These are phyloP conservation scores for Centrocercus urophasianus DNA, from an alignment of 2,113 vertebrate species.

Conservation along the genomic window DNA sequence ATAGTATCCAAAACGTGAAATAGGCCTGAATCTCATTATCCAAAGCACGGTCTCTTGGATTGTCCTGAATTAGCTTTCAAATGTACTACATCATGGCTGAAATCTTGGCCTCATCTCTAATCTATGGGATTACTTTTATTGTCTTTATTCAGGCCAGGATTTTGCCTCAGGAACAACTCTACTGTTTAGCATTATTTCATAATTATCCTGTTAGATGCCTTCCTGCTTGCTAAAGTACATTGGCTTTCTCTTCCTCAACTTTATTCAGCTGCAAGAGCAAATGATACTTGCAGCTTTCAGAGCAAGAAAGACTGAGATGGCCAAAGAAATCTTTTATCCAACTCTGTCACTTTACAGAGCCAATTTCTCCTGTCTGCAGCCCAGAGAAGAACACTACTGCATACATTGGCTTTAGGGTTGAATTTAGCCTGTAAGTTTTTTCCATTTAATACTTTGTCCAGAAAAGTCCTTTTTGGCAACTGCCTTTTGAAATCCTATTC, in stretches of 20 bases:
- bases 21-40: background rate
- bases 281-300: background rate
- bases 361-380: background rate
- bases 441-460: background rate
- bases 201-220: background rate
- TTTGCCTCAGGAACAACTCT: background rate
- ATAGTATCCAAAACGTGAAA: background rate
- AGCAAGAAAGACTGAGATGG: background rate
- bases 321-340: background rate
- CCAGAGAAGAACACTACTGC: background rate
- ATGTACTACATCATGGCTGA: background rate
- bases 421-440: slow-evolving; percentile 15
- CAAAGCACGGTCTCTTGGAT: background rate
- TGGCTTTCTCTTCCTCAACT: background rate
- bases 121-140: background rate
- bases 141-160: background rate
- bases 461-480: slow-evolving; percentile 39
- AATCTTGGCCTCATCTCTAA: background rate
- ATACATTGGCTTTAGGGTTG: background rate
- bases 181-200: background rate
- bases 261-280: background rate
- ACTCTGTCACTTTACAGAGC: background rate
- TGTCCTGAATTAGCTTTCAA: background rate
- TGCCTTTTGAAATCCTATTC: slow-evolving; percentile 12
- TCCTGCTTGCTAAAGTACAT: background rate